phyloP scores from a whole-genome alignment of 2,113 vertebrate genomes.

The Oceanites oceanicus region DNA sequence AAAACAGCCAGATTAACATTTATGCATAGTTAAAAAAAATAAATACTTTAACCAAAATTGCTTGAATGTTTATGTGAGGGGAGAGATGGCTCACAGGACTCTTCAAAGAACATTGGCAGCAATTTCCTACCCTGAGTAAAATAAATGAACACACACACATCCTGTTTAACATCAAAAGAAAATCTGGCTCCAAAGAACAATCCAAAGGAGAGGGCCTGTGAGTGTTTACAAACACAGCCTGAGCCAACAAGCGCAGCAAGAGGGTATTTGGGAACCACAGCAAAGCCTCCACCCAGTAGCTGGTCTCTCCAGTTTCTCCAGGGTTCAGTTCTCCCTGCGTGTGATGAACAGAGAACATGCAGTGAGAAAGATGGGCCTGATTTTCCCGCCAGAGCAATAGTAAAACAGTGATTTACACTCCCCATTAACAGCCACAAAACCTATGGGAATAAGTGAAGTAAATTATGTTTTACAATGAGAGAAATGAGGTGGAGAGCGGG shows the following conservation, averaged over 20 bases:
- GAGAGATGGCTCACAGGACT: conserved; percentile 20
- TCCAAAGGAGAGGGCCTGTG: neutral
- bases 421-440: neutral
- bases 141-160: conserved; percentile 55
- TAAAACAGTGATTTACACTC: neutral
- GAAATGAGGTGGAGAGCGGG: neutral
- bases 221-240: conserved; percentile 50
- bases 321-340: neutral
- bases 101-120: conserved; percentile 41
- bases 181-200: conserved; percentile 39
- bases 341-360: neutral
- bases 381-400: neutral
- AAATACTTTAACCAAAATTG: conserved; percentile 59
- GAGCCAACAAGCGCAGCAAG: neutral
- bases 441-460: neutral
- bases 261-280: neutral
- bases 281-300: neutral
- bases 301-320: neutral
- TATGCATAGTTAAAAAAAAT: conserved; percentile 22
- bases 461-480: neutral
- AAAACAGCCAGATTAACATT: conserved; percentile 45
- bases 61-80: conserved; percentile 31
- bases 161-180: conserved; percentile 61
- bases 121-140: conserved; percentile 26
- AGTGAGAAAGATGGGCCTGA: neutral